These are phyloP conservation scores for Amblyopsis rosae DNA, from an alignment of 2,113 vertebrate species.

Conservation along the genomic window DNA sequence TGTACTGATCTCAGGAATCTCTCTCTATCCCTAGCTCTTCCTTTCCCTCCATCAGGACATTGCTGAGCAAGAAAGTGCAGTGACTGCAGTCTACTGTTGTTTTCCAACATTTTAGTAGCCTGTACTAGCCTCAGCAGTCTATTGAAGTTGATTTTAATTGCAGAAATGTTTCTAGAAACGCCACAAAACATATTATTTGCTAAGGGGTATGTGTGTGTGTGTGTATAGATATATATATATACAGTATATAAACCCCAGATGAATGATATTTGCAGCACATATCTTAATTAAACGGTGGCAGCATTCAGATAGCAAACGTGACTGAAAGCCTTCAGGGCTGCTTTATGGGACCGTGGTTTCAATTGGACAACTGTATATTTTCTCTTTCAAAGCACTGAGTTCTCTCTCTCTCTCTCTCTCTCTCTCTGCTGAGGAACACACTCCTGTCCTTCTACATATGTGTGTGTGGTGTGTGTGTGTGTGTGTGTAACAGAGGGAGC, in stretches of 20 bases:
- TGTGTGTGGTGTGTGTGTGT: not conserved
- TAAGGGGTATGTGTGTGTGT: not conserved
- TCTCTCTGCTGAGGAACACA: conserved; percentile 21
- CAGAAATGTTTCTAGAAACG: too few species aligned
- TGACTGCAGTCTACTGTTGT: too few species aligned
- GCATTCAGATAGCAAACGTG: not conserved
- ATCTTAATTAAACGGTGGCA: conserved; percentile 53
- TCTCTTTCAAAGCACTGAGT: conserved; percentile 30
- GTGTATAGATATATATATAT: not conserved
- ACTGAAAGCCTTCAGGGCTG: conserved; percentile 36
- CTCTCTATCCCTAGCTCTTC: conserved; percentile 5
- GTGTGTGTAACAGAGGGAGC: conserved; percentile 11
- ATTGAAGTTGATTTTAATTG: too few species aligned
- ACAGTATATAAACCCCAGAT: not conserved
- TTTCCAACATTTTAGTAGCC: too few species aligned
- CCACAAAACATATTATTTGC: not conserved
- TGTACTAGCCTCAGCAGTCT: too few species aligned
- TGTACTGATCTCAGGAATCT: too few species aligned
- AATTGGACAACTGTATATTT: conserved; percentile 48
- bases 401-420: not conserved
- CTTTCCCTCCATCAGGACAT: not conserved
- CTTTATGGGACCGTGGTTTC: conserved; percentile 45
- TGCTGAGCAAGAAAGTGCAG: too few species aligned
- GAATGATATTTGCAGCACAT: conserved; percentile 59
- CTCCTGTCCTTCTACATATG: conserved; percentile 21